Evolutionary conservation across 2,888 invertebrate genomes (phyloP), one percentile per base, ranked within the genome.

Genomic region (Horisme vitalbata): DNA sequence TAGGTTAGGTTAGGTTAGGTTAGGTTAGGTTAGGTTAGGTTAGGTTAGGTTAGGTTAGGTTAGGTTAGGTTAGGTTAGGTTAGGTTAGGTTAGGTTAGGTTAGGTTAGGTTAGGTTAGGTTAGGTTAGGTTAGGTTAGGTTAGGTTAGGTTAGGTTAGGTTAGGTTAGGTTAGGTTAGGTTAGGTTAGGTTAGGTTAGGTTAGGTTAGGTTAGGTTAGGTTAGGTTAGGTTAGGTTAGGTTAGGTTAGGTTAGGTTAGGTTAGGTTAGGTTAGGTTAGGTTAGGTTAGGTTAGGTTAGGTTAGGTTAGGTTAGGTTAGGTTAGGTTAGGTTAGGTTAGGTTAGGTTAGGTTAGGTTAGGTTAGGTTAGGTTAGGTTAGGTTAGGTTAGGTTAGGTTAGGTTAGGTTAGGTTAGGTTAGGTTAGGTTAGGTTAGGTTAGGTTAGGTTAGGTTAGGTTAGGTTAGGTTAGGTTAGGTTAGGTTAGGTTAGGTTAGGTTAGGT

Each of bases 1-100:
- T 58, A 55, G 58, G 58, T 58, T 58, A 53, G 55, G 55, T 58
- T 58, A 54, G 55, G 58, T 58, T 58, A 55, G 58, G 55, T 58
- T 58, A 55, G 58, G 55, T 58, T 53, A 48, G 57, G 55, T 57
- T 52, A 51, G 52, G 55, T 55, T 55, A 52, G 57, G 52, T 55
- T 55, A 52, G 54, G 57, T 57, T 54, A 54, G 52, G 57, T 54
- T 57, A 54, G 57, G 57, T 57, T 57, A 54, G 57, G 57, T 57
- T 53, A 51, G 56, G 56, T 56, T 55, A 52, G 52, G 55, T 52
- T 57, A 52, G 52, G 57, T 54, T 54, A 54, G 54, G 52, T 57
- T 54, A 52, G 54, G 54, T 54, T 54, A 55, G 53, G 54, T 57
- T 54, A 54, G 55, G 55, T 52, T 56, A 47, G 49, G 50, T 53